Conservation (phyloP, 2,797 vertebrate genomes). For the Merluccius polli region DNA sequence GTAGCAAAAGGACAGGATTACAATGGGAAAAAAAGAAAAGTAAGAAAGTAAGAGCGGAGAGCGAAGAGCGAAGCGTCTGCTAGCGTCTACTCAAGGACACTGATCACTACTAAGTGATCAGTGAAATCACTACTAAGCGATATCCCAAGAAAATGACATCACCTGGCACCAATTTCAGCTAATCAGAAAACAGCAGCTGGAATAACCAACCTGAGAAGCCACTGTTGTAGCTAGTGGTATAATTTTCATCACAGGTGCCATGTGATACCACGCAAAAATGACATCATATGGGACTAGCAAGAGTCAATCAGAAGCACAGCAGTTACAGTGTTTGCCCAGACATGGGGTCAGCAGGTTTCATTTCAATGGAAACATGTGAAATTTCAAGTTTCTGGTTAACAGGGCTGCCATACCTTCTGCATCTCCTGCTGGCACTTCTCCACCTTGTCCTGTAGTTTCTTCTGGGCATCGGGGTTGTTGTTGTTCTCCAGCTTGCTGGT, state of each 20-base stretch:
- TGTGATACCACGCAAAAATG: background rate
- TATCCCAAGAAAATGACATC: background rate
- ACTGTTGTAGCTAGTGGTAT: background rate
- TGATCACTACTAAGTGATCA: too few species aligned
- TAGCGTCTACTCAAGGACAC: too few species aligned
- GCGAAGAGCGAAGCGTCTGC: too few species aligned
- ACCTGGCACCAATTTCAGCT: background rate
- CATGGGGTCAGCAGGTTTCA: background rate
- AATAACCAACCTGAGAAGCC: background rate
- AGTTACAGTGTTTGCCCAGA: background rate
- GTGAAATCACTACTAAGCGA: background rate
- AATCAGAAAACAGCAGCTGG: background rate
- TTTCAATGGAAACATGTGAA: too few species aligned
- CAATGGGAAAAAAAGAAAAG: too few species aligned
- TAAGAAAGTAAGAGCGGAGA: too few species aligned
- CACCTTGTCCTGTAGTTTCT: conserved; percentile 96
- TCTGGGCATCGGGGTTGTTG: conserved; percentile 88
- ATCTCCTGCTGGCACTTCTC: conserved; percentile 95
- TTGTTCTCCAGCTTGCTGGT: conserved; percentile 91
- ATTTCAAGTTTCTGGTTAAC: too few species aligned
- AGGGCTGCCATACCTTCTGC: conserved; percentile 79
- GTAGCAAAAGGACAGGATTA: too few species aligned
- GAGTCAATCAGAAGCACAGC: background rate
- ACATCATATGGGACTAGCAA: background rate
- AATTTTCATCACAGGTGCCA: background rate